Base-by-base conservation (phyloP, 2,113 vertebrate species). In the Typhlomys cinereus region DNA sequence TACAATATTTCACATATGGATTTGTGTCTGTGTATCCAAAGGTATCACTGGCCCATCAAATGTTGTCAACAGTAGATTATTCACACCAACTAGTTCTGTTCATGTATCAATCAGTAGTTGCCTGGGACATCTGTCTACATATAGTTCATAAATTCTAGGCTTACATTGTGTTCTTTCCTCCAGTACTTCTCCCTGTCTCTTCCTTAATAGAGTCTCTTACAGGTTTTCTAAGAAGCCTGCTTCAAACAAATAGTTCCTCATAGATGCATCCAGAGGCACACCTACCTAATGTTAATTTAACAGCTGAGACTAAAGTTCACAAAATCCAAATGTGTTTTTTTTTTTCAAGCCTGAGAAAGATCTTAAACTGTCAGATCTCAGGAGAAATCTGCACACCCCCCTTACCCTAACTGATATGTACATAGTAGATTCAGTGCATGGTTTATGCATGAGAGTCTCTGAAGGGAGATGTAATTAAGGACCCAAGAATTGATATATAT, bases 1-100 rank as follows among this genome's bases (percentile, higher is more conserved):
- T 94, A 67, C 86, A 88, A 85, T 92, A 67, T 59, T 92, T 70
- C 92, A 36, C 41, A 36, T 27, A 11, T 52, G 92, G 36, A 94
- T 90, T 61, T 34, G 18, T 12, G 62, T 61, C 74, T 95, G 4
- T 89, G 48, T 89, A n/a, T 82, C 95, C 71, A 82, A 85, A 90
- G 54, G n/a, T 81, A 39, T 81, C 71, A 57, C 9, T 85, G 46
- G 61, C 39, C 69, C 91, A 52, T 57, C 84, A 79, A 73, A 76
- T 67, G 39, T 44, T 59, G 48, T 86, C 74, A 21, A 4, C 18
- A 57, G 34, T 95, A 36, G 85, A 74, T 94, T 70, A 81, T 95
- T 71, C 94, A 39, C 34, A 39, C 34, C 50, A 93, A 86, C n/a
- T 2, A 75, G 91, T 20, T 29, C 14, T 66, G 17, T 13, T 81